Base-by-base conservation (phyloP, 2,797 vertebrate genomes). In the Gallinago nigripennis region DNA sequence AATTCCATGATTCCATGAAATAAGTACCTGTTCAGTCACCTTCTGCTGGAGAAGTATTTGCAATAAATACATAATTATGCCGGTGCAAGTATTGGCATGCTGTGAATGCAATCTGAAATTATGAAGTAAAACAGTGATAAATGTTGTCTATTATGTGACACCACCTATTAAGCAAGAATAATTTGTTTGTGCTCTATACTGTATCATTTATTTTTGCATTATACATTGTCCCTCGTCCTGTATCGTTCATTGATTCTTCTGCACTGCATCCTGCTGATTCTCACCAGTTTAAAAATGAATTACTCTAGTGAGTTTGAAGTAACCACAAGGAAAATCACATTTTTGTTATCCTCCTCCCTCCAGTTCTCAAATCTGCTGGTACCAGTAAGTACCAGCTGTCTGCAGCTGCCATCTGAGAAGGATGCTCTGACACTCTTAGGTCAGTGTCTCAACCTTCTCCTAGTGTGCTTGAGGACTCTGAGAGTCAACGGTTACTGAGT, bases 51-150 rank as follows among this genome's bases (percentile, higher is more conserved):
- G 66, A 82, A 93, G 20, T 17, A 63, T 51, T 82, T 88, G 57
- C 65, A 69, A 51, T 64, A 92, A 76, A 60, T 58, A 46, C 27
- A 50, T 45, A 28, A 39, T 28, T 69, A 31, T 33, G 16, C 37
- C 16, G 12, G 86, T 54, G 57, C n/a, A 16, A 65, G 20, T 68
- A 39, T 64, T 53, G 96, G 87, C 81, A 78, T 56, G 41, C 64
- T 79, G 37, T 50, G 78, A 89, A 45, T 37, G 39, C 70, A n/a
- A n/a, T 14, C 61, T 23, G 84, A 86, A 79, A 79, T 93, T 57
- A 77, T 76, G 79, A 95, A 90, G 90, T 90, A 64, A 90, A 91
- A 21, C 82, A 20, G 77, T 93, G 92, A 86, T 51, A 54, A 91
- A 82, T 79, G 86, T 51, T 43, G 66, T 79, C 79, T 63, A 71